Base-by-base conservation (phyloP, 2,888 invertebrate species). In the Cetonia aurata region DNA sequence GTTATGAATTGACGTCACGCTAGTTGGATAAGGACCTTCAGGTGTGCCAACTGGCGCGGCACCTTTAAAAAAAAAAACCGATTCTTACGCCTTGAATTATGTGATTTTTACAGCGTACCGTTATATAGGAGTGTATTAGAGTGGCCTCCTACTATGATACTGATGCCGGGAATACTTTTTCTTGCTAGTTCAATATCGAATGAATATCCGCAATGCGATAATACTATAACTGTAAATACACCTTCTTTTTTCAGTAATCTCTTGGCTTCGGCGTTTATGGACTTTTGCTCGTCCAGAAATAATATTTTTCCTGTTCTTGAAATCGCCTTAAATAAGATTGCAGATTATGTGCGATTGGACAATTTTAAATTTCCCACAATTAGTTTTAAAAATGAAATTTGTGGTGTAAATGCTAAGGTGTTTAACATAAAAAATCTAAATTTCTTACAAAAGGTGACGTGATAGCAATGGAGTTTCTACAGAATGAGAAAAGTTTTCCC, bases 101-200 rank as follows among this genome's bases (percentile, higher is more conserved):
- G 3, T 31, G 1, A 19, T 8, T 33, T 25, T 15, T 15, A 10
- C 3, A 8, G 6, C 8, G 2, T 70, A 76, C 87, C 87, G 6
- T 90, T 90, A 81, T 89, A 95, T 0, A 96, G 87, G 75, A 96
- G 89, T 0, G 92, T 91, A 81, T 96, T 93, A 0, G 93, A 92
- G 81, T 96, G 96, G 0, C 91, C 93, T 4, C 96, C 96, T 12
- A 96, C 92, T 70, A 96, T 92, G 0, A 96, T 86, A 81, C 95
- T 93, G 67, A 96, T 88, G 41, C 90, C 88, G 0, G 89, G 87
- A 1, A 91, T 88, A 50, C 88, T 90, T 3, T 87, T 85, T 6
- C 81, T 80, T 0, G 95, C 95, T 73, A 95, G 89, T 31, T 85
- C 80, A 85, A 87, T 84, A 76, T 93, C 93, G 25, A 89, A 88